Evolutionary conservation across 92 coral and sea anemone genomes (phyloP).

Genomic region (Blastomussa wellsi): DNA sequence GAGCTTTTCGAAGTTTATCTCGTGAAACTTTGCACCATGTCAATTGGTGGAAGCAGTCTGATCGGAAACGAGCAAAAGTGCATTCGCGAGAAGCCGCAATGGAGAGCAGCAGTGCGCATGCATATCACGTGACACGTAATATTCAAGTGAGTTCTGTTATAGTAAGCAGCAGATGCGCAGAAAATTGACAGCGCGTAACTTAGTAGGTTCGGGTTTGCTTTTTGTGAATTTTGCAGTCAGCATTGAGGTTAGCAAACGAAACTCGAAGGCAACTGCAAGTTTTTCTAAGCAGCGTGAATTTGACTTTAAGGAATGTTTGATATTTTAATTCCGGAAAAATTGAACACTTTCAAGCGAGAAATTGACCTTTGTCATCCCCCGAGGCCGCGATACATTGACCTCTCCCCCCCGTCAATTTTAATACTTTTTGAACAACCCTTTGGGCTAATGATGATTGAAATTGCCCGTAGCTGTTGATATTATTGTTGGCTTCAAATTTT

Average conservation of each 20-base stretch:
- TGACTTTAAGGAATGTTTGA: slow-evolving; percentile 13
- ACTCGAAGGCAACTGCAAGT: background rate
- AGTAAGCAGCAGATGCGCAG: background rate
- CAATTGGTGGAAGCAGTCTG: background rate
- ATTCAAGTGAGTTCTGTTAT: background rate
- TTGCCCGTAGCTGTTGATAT: background rate
- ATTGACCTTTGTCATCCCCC: background rate
- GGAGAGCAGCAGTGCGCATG: background rate
- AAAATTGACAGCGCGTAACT: background rate
- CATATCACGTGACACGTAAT: background rate
- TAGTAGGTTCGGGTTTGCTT: background rate
- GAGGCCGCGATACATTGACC: slow-evolving; percentile 5
- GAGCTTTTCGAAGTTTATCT: background rate
- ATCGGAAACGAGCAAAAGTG: background rate
- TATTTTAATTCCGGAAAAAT: background rate
- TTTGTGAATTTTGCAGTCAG: background rate
- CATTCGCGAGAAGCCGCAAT: background rate
- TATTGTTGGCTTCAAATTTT: background rate
- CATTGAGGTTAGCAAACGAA: background rate
- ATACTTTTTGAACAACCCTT: background rate
- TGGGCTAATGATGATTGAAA: background rate
- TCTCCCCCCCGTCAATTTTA: background rate
- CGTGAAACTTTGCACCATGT: background rate
- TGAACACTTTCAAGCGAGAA: background rate
- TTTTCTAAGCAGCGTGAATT: background rate